These are phyloP conservation scores for Planococcus citri DNA, from an alignment of 1,140 invertebrate species.

Conservation along the genomic window DNA sequence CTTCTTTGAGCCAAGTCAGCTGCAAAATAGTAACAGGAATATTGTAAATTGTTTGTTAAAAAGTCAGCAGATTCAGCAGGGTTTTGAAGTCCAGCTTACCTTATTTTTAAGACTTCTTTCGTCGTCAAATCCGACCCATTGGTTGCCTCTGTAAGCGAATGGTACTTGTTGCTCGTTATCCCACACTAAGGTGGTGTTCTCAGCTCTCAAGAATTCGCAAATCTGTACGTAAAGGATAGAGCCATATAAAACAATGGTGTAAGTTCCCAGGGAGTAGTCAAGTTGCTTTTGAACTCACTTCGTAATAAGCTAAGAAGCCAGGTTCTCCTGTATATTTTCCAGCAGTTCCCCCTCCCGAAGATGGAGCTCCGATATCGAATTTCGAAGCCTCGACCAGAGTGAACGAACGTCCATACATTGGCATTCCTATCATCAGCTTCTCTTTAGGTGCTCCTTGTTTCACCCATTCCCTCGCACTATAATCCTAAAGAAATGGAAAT, in stretches of 20 bases:
- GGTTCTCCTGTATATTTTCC: conserved; percentile 77
- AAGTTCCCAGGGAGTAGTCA: neutral
- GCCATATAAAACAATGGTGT: neutral
- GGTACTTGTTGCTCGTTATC: conserved; percentile 92
- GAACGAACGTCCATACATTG: conserved; percentile 89
- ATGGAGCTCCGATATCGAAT: conserved; percentile 85
- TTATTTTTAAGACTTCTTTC: conserved; percentile 86
- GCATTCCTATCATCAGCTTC: conserved; percentile 90
- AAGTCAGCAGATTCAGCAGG: no score
- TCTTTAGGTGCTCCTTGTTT: conserved; percentile 87
- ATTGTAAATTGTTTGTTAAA: neutral
- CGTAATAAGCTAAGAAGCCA: conserved; percentile 87
- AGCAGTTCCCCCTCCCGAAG: conserved; percentile 66
- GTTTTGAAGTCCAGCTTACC: no score
- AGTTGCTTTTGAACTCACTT: conserved; percentile 39
- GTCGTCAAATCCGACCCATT: conserved; percentile 95
- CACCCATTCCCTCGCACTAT: conserved; percentile 81
- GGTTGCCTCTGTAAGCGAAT: conserved; percentile 78
- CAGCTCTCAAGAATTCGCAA: conserved; percentile 78
- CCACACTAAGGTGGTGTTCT: conserved; percentile 89
- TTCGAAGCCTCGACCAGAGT: conserved; percentile 73
- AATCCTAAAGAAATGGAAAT: conserved; percentile 48
- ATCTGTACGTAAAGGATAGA: no score
- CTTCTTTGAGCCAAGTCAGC: conserved; percentile 87
- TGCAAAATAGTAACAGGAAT: conserved; percentile 34